Evolutionary conservation across 2,888 invertebrate genomes (phyloP).

Genomic region (Zeuzera pyrina): DNA sequence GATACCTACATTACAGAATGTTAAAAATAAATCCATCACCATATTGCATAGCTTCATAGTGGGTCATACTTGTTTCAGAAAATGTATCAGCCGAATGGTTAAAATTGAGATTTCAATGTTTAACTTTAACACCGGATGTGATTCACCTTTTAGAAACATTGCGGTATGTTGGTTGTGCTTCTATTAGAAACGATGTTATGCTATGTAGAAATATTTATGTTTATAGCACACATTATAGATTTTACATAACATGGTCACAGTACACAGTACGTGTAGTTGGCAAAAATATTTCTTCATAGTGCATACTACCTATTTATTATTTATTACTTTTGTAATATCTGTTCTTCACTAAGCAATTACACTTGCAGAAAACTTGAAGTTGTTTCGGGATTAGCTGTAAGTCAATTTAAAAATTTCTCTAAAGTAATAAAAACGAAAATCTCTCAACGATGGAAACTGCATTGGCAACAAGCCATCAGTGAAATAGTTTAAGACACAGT

Average conservation of each 20-base stretch:
- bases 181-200: slow-evolving; percentile 23
- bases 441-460: too few relatives aligned
- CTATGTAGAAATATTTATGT: slow-evolving; percentile 63
- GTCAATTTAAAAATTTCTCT: background rate
- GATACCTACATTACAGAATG: background rate
- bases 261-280: too few relatives aligned
- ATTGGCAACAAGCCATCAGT: too few relatives aligned
- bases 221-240: too few relatives aligned
- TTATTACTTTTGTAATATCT: background rate
- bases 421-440: background rate
- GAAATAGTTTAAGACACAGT: too few relatives aligned
- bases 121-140: slow-evolving; percentile 79
- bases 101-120: slow-evolving; percentile 82
- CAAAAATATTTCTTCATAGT: slow-evolving; percentile 62
- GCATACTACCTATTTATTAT: background rate
- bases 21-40: background rate
- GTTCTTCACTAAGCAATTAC: background rate
- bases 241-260: too few relatives aligned
- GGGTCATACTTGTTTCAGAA: too few relatives aligned
- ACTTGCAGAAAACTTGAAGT: background rate
- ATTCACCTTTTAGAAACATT: slow-evolving; percentile 79
- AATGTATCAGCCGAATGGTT: slow-evolving; percentile 85
- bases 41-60: too few relatives aligned
- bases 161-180: slow-evolving; percentile 53
- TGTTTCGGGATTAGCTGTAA: background rate